These are phyloP conservation scores for Pachycephus smyrnensis DNA, from an alignment of 2,888 invertebrate species.

Conservation along the genomic window DNA sequence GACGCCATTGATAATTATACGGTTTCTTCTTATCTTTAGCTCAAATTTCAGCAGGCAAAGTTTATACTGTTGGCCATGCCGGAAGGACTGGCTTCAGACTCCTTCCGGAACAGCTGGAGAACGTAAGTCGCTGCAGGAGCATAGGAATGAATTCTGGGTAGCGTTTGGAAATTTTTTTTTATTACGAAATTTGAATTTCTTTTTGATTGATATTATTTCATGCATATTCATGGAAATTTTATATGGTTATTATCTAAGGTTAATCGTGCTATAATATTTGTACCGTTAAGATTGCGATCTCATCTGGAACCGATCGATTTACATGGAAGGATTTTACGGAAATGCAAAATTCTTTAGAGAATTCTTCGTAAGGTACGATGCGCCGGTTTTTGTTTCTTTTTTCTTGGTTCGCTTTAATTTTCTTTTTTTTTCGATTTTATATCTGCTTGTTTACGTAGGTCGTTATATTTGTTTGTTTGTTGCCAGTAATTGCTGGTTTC, in stretches of 20 bases:
- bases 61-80: not conserved
- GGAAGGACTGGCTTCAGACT: not conserved
- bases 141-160: not conserved
- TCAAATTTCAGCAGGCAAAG: not conserved
- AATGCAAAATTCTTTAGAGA: not conserved
- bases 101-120: not conserved
- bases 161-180: not conserved
- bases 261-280: not conserved
- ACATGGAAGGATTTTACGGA: not conserved
- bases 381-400: not conserved
- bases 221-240: not conserved
- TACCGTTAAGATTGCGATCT: not conserved
- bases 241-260: not conserved
- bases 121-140: not conserved
- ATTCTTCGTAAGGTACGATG: not conserved
- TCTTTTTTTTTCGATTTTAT: not conserved
- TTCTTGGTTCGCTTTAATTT: not conserved
- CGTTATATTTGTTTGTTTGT: not conserved
- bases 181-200: too few relatives aligned
- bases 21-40: constrained; percentile 26
- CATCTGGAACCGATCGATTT: not conserved
- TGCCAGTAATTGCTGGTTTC: not conserved
- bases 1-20: constrained; percentile 37
- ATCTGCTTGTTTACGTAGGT: not conserved
- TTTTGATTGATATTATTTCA: not conserved